Evolutionary conservation across 2,888 invertebrate species (phyloP), one percentile per base, ranked within the genome.

Genomic region (Schizotus pectinicornis): DNA sequence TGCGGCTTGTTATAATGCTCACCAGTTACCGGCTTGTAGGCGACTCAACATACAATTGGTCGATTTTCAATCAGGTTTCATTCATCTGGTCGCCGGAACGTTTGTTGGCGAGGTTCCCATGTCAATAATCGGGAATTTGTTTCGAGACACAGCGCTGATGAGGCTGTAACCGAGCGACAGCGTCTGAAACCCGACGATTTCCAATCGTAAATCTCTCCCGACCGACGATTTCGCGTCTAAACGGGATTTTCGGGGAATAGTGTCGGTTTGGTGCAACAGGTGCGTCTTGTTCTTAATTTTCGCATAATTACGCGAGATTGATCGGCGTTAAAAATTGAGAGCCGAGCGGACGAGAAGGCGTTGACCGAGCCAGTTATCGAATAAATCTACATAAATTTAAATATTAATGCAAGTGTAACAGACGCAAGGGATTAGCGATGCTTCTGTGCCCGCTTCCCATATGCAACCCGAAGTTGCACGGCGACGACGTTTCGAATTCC

Each of bases 341-440:
- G 64, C 55, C 59, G 62, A 69, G 55, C 48, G 61, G 56, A 65
- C 59, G 58, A 55, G 64, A 63, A 71, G 70, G 70, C 72, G 70
- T 70, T 70, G 70, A 72, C 72, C 70, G 69, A 66, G 61, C 68
- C 59, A 65, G 64, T 64, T 63, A 66, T 67, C 64, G 72, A 69
- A 72, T 72, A 72, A 69, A 65, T 72, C 71, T 71, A 69, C 70
- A 72, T 72, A 72, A 71, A 72, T 72, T 72, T 69, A 62, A 71
- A 72, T 72, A 65, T 68, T 68, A 70, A 68, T 71, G 65, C 59
- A 46, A 50, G 47, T 63, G 63, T 63, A 64, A 67, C 64, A 67
- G 63, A 45, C 58, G 63, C 59, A 62, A 61, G 46, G 56, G 62
- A 67, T 67, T 67, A 63, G 67, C 62, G 63, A 67, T 63, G 70